phyloP scores from a whole-genome alignment of 2,797 vertebrate species.

The Cyprinodon diabolis region DNA sequence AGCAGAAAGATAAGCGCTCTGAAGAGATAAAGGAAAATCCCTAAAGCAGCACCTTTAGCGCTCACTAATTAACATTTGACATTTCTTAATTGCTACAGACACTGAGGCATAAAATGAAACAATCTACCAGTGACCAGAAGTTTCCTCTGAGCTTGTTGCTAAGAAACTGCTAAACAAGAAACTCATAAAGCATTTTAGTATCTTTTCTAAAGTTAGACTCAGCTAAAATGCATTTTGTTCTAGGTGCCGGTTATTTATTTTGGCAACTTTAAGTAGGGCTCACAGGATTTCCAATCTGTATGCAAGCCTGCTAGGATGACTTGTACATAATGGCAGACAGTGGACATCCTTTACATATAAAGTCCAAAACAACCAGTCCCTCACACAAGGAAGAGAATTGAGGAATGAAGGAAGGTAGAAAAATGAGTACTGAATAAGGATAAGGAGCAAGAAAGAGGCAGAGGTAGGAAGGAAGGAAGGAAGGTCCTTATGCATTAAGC shows the following conservation, averaged over 20 bases:
- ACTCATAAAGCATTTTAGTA: neutral
- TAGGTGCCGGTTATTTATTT: neutral
- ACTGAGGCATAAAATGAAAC: conserved; percentile 14
- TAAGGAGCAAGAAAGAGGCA: neutral
- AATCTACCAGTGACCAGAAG: conserved; percentile 4
- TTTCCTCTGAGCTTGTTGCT: conserved; percentile 16
- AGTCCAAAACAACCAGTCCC: neutral
- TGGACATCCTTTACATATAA: neutral
- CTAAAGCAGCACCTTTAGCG: neutral
- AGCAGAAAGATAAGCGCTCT: neutral
- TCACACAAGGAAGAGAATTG: neutral
- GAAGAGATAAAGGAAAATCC: conserved; percentile 1
- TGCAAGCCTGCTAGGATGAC: too few species aligned
- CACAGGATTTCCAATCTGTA: neutral
- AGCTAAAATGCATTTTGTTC: neutral
- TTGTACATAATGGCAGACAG: neutral
- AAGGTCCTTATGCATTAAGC: neutral
- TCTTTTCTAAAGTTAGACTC: neutral
- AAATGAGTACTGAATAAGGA: neutral
- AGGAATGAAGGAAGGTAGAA: neutral
- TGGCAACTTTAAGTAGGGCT: neutral
- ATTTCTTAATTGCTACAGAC: conserved; percentile 12
- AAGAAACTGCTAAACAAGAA: conserved; percentile 16
- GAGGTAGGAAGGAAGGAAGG: neutral
- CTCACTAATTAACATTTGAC: conserved; percentile 12